Evolutionary conservation across 2,113 vertebrate genomes (phyloP), one percentile per base, ranked within the genome.

Genomic region (Archocentrus centrarchus): DNA sequence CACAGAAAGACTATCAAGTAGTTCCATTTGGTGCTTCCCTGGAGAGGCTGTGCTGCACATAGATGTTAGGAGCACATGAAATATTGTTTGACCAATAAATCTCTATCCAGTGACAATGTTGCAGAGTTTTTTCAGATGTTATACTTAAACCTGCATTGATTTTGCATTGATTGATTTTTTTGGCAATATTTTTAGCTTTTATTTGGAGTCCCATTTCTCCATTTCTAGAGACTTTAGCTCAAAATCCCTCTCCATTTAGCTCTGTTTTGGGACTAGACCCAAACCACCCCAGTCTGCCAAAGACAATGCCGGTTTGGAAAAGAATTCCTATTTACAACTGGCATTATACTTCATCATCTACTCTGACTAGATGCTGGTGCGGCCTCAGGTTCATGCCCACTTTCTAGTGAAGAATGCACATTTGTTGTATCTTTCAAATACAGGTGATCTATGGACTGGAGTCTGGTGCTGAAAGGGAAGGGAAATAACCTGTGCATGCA

Each of bases 1-100:
- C 44, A 73, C 44, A 73, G 64, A 68, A 68, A 68, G 27, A 20
- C 66, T 73, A 41, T 73, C 66, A 53, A 53, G 44, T 32, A 20
- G 18, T 17, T 53, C 13, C 44, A 13, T 30, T 53, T 27, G 27
- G 44, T 32, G 24, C 66, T 53, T 70, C 50, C 17, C 44, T 53
- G 6, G 24, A 53, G 66, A 50, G 17, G 44, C 24, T 70, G 11
- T 1, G 6, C 24, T 53, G 44, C 66, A 30, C 41, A 50, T 50
- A 50, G 22, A 22, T 17, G 22, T n/a, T 63, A 63, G 1, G 4
- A 32, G 35, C 20, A 13, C 11, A 39, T 13, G 3, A 63, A n/a
- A 7, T 63, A 63, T 63, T 50, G 14, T 50, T 39, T 4, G 61
- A 63, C 3, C 35, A 63, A 39, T 55, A n/a, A 55, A 10, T 32